These are phyloP conservation scores for Coleophora deauratella DNA, from an alignment of 2,888 invertebrate genomes.

Conservation along the genomic window DNA sequence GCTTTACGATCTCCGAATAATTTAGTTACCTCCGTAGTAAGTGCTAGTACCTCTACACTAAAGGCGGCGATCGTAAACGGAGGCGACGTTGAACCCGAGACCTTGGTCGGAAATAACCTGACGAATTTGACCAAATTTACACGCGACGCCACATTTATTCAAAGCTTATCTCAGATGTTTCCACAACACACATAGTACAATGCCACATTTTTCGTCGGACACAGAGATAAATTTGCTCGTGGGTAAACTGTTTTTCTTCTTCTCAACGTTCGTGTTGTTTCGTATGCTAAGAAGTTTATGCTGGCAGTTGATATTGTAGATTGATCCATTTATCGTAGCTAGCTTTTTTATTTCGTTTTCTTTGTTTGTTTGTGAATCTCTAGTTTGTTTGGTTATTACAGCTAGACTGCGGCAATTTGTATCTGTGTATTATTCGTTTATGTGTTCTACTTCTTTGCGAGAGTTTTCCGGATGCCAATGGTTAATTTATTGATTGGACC, in stretches of 20 bases:
- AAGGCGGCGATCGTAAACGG: constrained; percentile 33
- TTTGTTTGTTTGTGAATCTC: no score
- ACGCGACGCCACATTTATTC: constrained; percentile 44
- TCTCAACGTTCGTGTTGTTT: constrained; percentile 8
- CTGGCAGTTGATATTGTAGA: not conserved
- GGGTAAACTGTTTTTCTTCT: constrained; percentile 7
- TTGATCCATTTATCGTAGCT: not conserved
- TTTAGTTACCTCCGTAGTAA: no score
- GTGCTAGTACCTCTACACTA: no score
- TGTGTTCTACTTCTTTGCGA: not conserved
- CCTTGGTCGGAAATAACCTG: constrained; percentile 55
- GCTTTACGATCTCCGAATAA: no score
- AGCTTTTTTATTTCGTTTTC: not conserved
- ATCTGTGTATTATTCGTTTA: no score
- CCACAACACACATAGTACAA: constrained; percentile 12
- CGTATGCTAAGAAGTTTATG: not conserved
- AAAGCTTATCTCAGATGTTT: constrained; percentile 40
- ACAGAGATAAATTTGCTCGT: constrained; percentile 12
- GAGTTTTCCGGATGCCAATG: no score
- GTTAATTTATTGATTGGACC: no score
- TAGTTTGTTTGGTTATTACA: no score
- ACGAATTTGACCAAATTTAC: constrained; percentile 57
- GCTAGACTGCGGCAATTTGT: no score
- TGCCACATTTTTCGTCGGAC: constrained; percentile 31
- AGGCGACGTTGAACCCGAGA: constrained; percentile 44